Conservation (phyloP, 2,888 invertebrate species). For the Carcina quercana region DNA sequence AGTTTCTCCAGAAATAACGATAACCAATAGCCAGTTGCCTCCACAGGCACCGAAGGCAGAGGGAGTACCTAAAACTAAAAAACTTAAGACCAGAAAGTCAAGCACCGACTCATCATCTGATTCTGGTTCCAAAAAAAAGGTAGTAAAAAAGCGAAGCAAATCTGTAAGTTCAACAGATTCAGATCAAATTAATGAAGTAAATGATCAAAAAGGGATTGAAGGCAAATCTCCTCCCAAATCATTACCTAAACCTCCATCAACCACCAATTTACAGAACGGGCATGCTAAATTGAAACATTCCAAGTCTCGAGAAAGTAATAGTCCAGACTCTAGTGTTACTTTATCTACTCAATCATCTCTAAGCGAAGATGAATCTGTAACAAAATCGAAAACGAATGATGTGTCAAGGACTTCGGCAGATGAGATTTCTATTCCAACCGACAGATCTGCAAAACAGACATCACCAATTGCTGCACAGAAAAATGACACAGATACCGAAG, state of each 20-base stretch:
- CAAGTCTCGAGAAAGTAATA: conserved; percentile 58
- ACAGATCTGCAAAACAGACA: conserved; percentile 65
- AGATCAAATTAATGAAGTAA: conserved; percentile 44
- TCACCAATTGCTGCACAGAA: conserved; percentile 65
- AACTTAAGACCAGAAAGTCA: conserved; percentile 51
- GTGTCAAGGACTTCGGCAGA: conserved; percentile 75
- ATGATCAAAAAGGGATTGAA: conserved; percentile 29
- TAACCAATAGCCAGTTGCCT: conserved; percentile 60
- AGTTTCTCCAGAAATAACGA: conserved; percentile 55
- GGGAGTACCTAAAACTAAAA: conserved; percentile 42
- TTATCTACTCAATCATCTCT: conserved; percentile 68
- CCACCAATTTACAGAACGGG: conserved; percentile 39
- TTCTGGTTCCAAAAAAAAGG: conserved; percentile 49
- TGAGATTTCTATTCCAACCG: conserved; percentile 69
- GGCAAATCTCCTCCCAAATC: conserved; percentile 31
- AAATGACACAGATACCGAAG: conserved; percentile 68
- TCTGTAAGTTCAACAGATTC: conserved; percentile 63
- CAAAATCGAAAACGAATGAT: conserved; percentile 49
- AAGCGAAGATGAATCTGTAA: conserved; percentile 58
- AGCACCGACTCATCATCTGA: conserved; percentile 57
- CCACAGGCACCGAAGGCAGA: conserved; percentile 68
- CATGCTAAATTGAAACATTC: conserved; percentile 46
- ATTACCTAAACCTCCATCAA: conserved; percentile 34
- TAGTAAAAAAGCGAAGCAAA: conserved; percentile 56
- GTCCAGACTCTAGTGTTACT: conserved; percentile 65